phyloP scores from a whole-genome alignment of 2,888 invertebrate genomes.

The Carterocephalus palaemon region DNA sequence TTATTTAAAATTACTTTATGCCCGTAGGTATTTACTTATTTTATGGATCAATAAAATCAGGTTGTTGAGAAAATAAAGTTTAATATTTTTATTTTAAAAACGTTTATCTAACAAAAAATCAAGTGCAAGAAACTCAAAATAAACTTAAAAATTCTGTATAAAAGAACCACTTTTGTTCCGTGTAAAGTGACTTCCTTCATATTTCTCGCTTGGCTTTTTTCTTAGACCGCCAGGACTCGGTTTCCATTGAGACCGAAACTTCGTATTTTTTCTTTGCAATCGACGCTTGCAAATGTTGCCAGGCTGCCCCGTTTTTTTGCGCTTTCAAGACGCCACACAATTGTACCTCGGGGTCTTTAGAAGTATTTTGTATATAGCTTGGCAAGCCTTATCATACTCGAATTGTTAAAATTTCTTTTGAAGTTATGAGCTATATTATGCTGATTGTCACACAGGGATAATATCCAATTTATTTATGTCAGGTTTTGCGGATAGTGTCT shows the following conservation, averaged over 20 bases:
- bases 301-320: slow-evolving; percentile 4
- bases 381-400: too few species aligned
- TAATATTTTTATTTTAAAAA: too few species aligned
- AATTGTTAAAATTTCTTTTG: too few species aligned
- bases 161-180: neutral
- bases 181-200: slow-evolving; percentile 15
- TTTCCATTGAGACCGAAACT: slow-evolving; percentile 19
- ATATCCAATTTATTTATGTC: too few species aligned
- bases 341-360: neutral
- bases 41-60: too few species aligned
- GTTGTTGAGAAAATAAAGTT: too few species aligned
- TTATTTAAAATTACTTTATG: too few species aligned
- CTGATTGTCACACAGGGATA: too few species aligned
- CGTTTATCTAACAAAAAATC: too few species aligned
- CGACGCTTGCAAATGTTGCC: slow-evolving; percentile 15
- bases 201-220: slow-evolving; percentile 17
- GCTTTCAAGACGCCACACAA: slow-evolving; percentile 1
- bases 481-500: too few species aligned
- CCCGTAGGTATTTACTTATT: too few species aligned
- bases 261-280: slow-evolving; percentile 13
- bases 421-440: too few species aligned
- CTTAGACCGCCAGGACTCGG: slow-evolving; percentile 19
- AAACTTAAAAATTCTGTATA: neutral
- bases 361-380: neutral
- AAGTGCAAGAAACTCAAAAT: neutral